Evolutionary conservation across 2,113 vertebrate genomes (phyloP).

Genomic region (Piprites chloris): DNA sequence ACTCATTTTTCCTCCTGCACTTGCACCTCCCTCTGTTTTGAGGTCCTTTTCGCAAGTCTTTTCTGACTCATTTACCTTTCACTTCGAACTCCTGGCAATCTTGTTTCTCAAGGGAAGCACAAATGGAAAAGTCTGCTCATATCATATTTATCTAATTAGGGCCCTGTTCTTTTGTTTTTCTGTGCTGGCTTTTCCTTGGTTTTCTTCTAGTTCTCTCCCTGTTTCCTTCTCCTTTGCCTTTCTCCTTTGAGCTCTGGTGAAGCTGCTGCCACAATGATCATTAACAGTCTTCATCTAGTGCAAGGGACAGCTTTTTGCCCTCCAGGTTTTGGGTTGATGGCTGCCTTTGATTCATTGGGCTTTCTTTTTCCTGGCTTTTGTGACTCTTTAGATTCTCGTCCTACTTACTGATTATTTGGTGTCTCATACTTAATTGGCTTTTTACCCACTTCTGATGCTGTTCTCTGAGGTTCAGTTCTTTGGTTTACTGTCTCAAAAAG

Average conservation of each 20-base stretch:
- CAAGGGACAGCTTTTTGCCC: not conserved
- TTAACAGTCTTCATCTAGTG: not conserved
- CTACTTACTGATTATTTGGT: not conserved
- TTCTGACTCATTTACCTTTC: not conserved
- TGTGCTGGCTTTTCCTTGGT: not conserved
- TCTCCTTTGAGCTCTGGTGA: not conserved
- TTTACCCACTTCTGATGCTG: not conserved
- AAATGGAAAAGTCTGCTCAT: not conserved
- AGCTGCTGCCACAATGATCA: not conserved
- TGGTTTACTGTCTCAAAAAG: not conserved
- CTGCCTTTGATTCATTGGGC: not conserved
- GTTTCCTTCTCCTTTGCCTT: not conserved
- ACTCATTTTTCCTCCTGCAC: not conserved
- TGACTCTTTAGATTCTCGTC: not conserved
- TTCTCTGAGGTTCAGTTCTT: not conserved
- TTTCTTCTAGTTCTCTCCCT: not conserved
- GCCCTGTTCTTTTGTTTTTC: not conserved
- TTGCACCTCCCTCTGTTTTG: not conserved
- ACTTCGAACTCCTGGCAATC: not conserved
- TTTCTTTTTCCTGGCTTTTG: not conserved
- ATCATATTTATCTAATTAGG: not conserved
- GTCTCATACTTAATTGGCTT: not conserved
- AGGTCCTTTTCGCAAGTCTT: not conserved
- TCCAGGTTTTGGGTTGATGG: not conserved
- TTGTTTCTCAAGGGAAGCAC: not conserved